These are phyloP conservation scores for Drosophila littoralis DNA, from an alignment of 1,140 invertebrate species.

Conservation along the genomic window DNA sequence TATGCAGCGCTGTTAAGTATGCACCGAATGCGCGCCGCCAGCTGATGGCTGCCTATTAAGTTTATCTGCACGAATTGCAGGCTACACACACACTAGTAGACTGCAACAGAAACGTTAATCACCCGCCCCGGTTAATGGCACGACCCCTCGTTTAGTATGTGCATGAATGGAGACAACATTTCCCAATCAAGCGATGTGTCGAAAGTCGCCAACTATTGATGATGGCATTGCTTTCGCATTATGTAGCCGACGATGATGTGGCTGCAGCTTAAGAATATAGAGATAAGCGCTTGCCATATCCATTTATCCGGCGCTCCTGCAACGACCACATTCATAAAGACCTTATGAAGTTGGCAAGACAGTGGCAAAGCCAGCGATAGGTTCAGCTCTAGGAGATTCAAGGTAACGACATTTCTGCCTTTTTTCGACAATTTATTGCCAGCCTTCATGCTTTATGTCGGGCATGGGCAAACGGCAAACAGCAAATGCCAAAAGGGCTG, in stretches of 20 bases:
- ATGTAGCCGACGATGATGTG: slow-evolving; percentile 11
- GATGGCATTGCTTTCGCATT: slow-evolving; percentile 54
- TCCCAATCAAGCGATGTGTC: slow-evolving; percentile 17
- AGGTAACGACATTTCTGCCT: slow-evolving; percentile 71
- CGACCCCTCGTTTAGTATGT: not conserved
- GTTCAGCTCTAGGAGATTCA: slow-evolving; percentile 49
- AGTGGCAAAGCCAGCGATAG: slow-evolving; percentile 25
- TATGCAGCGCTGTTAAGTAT: slow-evolving; percentile 35
- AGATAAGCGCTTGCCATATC: slow-evolving; percentile 66
- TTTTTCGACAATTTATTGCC: slow-evolving; percentile 70
- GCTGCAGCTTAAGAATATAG: slow-evolving; percentile 42
- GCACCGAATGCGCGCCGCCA: slow-evolving; percentile 41
- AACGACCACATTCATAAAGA: slow-evolving; percentile 39
- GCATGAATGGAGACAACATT: not conserved
- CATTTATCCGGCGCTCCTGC: slow-evolving; percentile 40
- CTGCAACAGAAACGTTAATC: slow-evolving; percentile 52
- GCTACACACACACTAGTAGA: not conserved
- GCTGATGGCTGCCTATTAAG: slow-evolving; percentile 66
- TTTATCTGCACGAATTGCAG: slow-evolving; percentile 70
- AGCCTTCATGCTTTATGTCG: slow-evolving; percentile 54
- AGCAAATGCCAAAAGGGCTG: not conserved
- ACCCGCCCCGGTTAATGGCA: slow-evolving; percentile 21
- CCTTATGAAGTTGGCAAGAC: slow-evolving; percentile 56
- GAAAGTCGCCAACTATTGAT: slow-evolving; percentile 60
- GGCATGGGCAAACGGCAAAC: slow-evolving; percentile 1